Base-by-base conservation (phyloP, 2,797 vertebrate genomes). In the Gymnothorax javanicus region DNA sequence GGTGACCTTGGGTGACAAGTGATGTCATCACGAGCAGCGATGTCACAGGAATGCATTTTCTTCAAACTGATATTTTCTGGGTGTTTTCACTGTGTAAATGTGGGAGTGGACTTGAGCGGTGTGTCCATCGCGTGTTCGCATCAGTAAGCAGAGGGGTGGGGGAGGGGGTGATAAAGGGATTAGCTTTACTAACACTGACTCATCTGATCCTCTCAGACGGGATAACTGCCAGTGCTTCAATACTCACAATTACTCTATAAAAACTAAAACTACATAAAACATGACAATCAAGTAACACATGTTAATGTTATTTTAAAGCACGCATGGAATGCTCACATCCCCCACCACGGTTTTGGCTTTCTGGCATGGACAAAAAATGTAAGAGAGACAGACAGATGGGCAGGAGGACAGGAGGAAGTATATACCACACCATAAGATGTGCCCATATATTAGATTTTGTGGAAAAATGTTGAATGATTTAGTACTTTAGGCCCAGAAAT, bases 1-100 rank as follows among this genome's bases (percentile, higher is more conserved):
- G 60, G 79, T 17, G 86, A 86, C 86, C 86, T 86, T 86, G 81
- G 83, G 79, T 86, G 86, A 58, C 81, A 83, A 81, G 62, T 86
- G 71, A 86, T 83, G 86, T 86, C 82, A 86, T 71, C 82, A 64
- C 62, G n/a, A 67, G 83, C 83, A 20, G 62, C 43, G n/a, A 27
- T 13, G 25, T 79, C 71, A 58, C 57, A 62, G 50, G 62, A 83
- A 71, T 71, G 64, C 62, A 64, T 71, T 82, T 83, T 77, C 27
- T 86, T 43, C 2, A 2, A 1, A 83, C 57, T 54, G 43, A 25
- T 27, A 60, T 83, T 86, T 86, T 58, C 69, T 62, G 79, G 56
- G 85, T 58, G 77, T 62, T 62, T 71, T 86, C 69, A 83, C 86
- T 83, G 83, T 86, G 86, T 64, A 86, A 83, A 83, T 69, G 60